A percentile compares a stretch with the other conserved stretches of the same genome.
phyloP scores from a whole-genome alignment of 2,888 invertebrate species.

The Patella ulyssiponensis region DNA sequence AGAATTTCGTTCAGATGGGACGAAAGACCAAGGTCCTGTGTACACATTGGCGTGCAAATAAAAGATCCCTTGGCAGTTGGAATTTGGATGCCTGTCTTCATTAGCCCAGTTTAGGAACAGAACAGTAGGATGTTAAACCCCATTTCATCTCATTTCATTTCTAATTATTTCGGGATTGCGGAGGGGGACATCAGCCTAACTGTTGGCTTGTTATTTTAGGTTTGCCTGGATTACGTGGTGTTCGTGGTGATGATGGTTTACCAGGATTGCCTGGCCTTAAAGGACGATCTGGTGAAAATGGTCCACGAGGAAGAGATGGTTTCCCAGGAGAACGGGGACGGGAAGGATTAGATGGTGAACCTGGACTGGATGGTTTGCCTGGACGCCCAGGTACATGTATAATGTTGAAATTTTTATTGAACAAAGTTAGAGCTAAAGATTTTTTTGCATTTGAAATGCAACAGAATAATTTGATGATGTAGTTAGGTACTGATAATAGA shows the following conservation, averaged over 20 bases:
- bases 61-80: too few relatives aligned
- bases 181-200: not conserved
- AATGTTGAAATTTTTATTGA: not conserved
- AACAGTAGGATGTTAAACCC: too few relatives aligned
- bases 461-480: too few relatives aligned
- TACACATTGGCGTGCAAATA: too few relatives aligned
- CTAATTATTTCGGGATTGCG: conserved; percentile 24
- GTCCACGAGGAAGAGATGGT: conserved; percentile 41
- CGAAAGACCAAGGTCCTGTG: too few relatives aligned
- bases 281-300: conserved; percentile 42
- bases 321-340: conserved; percentile 23
- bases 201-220: conserved; percentile 44
- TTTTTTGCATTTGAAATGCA: too few relatives aligned
- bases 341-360: conserved; percentile 20
- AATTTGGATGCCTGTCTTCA: too few relatives aligned
- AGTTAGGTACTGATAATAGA: too few relatives aligned
- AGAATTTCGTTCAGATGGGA: too few relatives aligned
- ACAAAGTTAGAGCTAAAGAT: not conserved
- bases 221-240: conserved; percentile 59
- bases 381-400: not conserved
- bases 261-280: conserved; percentile 58
- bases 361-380: not conserved
- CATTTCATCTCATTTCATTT: too few relatives aligned
- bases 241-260: conserved; percentile 47
- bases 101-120: too few relatives aligned